Base-by-base conservation (phyloP, 2,888 invertebrate species). In the Scaptomyza caliginosa region DNA sequence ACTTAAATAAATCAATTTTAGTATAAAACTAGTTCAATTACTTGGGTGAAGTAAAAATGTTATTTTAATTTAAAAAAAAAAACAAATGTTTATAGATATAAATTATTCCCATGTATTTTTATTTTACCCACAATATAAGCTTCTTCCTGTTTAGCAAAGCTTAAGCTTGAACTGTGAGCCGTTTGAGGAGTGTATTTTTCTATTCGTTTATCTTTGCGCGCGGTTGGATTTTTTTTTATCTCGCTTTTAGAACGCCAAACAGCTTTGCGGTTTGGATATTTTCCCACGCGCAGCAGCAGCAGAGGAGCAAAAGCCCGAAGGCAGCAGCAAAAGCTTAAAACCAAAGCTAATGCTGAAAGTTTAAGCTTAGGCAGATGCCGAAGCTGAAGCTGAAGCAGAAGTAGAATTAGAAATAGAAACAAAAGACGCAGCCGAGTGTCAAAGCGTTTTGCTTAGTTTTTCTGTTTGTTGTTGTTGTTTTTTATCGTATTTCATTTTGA, bases 221-320 rank as follows among this genome's bases (percentile, higher is more conserved):
- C 11, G 10, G 26, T 32, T 16, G 13, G 28, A 42, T n/a, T n/a
- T 30, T 16, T 26, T 55, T 74, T 72, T 74, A 69, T 72, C 65
- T 58, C 40, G 74, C 55, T 55, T 51, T 30, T 58, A 58, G 49
- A 64, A 68, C 71, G 71, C 64, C 64, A 74, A 74, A 74, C 48
- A 60, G 55, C 48, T 70, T 66, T 75, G 71, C 49, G 73, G 71
- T 62, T 64, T 39, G 16, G 10, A 13, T 62, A 60, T 73, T 73
- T 74, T 74, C 73, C 71, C 73, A 74, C 76, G 73, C 75, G 40
- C n/a, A n/a, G n/a, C n/a, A 21, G 40, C 40, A 49, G 52, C 55
- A 21, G 54, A 56, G 56, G 52, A 57, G 32, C 40, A 13, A 3
- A 17, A 2, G n/a, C 50, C 40, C 17, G 4, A 16, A 16, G 34